Evolutionary conservation across 64 coral and sea anemone species (phyloP), one percentile per base, ranked within the genome.

Genomic region (Actinia tenebrosa): DNA sequence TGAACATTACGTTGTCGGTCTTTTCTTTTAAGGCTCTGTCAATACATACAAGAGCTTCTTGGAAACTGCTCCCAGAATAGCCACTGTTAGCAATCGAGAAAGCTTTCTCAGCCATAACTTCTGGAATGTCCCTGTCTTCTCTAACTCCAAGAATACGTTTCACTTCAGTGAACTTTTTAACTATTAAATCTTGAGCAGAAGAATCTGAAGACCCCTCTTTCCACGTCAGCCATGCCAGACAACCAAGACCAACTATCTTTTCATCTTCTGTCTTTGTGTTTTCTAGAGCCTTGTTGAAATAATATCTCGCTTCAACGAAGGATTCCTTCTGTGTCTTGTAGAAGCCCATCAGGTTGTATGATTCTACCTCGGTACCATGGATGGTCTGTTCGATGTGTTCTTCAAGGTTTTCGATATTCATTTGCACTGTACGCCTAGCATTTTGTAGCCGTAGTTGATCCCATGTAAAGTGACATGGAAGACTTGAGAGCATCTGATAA

Each of bases 311-410:
- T 81, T 81, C 79, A 1, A 7, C 4, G 50, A 46, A 81, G 43
- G 17, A 46, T 17, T 53, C n/a, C 42, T 46, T 5, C 22, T 53
- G 27, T 7, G 79, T 81, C 43, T 46, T 18, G 20, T 81, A 81
- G 79, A 81, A 81, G 27, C 79, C 79, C 79, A 81, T 81, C 17
- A 81, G 18, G 20, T 81, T 81, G 79, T 81, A 81, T 9, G 79
- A 81, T 42, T 81, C n/a, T 18, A 81, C 25, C n/a, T 81, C 79
- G 11, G 50, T 46, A 81, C 79, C 79, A 45, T 81, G 15, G 42
- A 44, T n/a, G 27, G 43, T 46, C 16, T 81, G 3, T 45, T 81
- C n/a, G 50, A 81, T 81, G 20, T 46, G 50, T n/a, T 44, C 79
- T 45, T 81, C 20, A 8, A 81, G 42, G 16, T 81, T 45, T 7